These are phyloP conservation scores for Podiceps cristatus DNA, from an alignment of 2,113 vertebrate species.

Conservation along the genomic window DNA sequence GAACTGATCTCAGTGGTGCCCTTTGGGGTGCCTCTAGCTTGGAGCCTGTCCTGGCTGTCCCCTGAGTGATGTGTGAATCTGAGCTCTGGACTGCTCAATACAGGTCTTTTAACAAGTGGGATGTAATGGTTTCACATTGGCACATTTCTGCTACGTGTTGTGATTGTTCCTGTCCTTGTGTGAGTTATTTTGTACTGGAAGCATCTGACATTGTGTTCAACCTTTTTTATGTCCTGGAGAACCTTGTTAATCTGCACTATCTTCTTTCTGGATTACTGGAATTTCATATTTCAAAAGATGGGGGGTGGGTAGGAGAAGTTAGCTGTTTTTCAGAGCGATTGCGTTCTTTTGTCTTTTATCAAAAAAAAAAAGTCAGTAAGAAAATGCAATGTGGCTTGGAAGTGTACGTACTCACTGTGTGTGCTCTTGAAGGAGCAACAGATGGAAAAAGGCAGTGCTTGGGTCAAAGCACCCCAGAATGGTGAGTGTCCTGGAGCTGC, in stretches of 20 bases:
- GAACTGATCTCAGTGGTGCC: background rate
- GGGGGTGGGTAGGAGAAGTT: background rate
- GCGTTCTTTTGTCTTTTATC: background rate
- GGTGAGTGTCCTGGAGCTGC: background rate
- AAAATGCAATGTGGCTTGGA: background rate
- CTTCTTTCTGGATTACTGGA: background rate
- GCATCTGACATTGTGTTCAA: background rate
- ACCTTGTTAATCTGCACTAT: background rate
- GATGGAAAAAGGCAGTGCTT: background rate
- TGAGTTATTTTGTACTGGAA: background rate
- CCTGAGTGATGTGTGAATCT: background rate
- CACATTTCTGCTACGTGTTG: background rate
- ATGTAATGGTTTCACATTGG: background rate
- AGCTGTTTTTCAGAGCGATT: background rate
- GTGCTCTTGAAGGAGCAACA: background rate
- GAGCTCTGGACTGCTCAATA: background rate
- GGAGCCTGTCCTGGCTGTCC: background rate
- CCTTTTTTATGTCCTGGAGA: background rate
- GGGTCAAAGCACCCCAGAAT: background rate
- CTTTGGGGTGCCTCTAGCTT: background rate
- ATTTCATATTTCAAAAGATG: background rate
- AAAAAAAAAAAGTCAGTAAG: background rate
- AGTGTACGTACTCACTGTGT: accelerated
- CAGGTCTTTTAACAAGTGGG: background rate
- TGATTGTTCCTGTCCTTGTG: background rate